These are phyloP conservation scores for Synanthedon tipuliformis DNA, from an alignment of 2,888 invertebrate genomes.

Conservation along the genomic window DNA sequence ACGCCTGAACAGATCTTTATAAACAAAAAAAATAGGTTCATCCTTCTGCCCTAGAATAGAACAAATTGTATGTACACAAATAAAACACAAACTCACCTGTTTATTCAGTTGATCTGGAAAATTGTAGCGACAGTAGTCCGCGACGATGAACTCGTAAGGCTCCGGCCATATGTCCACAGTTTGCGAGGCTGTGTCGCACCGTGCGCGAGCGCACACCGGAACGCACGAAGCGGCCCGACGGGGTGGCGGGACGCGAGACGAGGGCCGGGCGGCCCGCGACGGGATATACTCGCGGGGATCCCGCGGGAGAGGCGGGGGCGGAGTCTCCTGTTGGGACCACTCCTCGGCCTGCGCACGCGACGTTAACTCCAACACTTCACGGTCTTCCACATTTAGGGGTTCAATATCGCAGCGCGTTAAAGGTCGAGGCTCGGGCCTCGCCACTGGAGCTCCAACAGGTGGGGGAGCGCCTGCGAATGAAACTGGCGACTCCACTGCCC, in stretches of 20 bases:
- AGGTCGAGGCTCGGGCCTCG: constrained; percentile 30
- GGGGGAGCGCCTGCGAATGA: constrained; percentile 27
- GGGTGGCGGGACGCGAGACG: constrained; percentile 6
- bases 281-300: constrained; percentile 10
- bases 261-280: constrained; percentile 7
- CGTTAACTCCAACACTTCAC: constrained; percentile 68
- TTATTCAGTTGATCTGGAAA: constrained; percentile 33
- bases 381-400: constrained; percentile 63
- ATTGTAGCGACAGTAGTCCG: constrained; percentile 70
- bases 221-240: constrained; percentile 2
- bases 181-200: constrained; percentile 52
- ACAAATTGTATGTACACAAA: too few relatives aligned
- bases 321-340: constrained; percentile 73
- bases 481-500: constrained; percentile 49
- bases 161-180: constrained; percentile 78
- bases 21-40: too few relatives aligned
- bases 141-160: constrained; percentile 80
- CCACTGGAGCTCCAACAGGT: constrained; percentile 34
- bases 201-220: background rate
- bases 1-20: too few relatives aligned
- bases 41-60: too few relatives aligned
- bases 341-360: constrained; percentile 66
- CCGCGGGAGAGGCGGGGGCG: constrained; percentile 15
- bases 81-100: constrained; percentile 17
- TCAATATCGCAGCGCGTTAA: constrained; percentile 70